Evolutionary conservation across 2,797 vertebrate species (phyloP).

Genomic region (Myotis vivesi): DNA sequence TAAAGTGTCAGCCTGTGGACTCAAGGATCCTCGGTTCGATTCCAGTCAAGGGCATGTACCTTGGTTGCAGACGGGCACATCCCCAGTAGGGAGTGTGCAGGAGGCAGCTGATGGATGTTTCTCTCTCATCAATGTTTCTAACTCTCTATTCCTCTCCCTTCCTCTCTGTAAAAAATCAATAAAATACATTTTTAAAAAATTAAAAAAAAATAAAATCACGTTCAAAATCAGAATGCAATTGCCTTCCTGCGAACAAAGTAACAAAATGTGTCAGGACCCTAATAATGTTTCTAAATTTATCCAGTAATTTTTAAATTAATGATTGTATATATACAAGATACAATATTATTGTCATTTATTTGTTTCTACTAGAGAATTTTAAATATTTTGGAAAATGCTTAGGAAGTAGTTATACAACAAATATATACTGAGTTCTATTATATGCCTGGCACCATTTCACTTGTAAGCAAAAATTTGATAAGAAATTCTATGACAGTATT

Average conservation of each 20-base stretch:
- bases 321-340: neutral
- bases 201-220: neutral
- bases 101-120: too few relatives aligned
- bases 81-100: too few relatives aligned
- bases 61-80: too few relatives aligned
- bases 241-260: neutral
- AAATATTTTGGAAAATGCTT: neutral
- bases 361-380: neutral
- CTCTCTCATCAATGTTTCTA: too few relatives aligned
- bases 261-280: neutral
- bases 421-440: neutral
- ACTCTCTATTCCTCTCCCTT: too few relatives aligned
- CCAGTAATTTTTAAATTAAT: neutral
- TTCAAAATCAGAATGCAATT: neutral
- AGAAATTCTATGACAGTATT: neutral
- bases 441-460: neutral
- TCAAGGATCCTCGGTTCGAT: too few relatives aligned
- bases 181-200: too few relatives aligned
- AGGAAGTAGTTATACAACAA: neutral
- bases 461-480: neutral
- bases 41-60: too few relatives aligned
- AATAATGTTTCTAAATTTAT: neutral
- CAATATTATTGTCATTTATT: neutral
- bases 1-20: too few relatives aligned
- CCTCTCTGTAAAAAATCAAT: too few relatives aligned